Evolutionary conservation across 2,888 invertebrate species (phyloP), one percentile per base, ranked within the genome.

Genomic region (Coremacera marginata): DNA sequence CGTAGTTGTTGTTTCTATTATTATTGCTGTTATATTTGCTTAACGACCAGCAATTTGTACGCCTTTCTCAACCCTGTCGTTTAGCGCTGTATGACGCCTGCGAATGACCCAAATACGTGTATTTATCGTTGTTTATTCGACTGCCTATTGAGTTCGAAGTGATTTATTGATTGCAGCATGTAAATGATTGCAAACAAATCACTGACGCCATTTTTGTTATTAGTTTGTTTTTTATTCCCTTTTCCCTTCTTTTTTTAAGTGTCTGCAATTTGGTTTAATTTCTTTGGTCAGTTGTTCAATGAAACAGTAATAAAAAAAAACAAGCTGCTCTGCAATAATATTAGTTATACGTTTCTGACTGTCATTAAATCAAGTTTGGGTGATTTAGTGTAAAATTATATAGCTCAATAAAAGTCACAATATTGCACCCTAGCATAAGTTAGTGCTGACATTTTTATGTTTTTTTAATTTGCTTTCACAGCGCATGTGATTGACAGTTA

Each of bases 141-240:
- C 34, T 34, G 19, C 22, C 19, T 67, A 44, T 37, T 37, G 67
- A 67, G 34, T 34, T 37, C 72, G 22, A 63, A 63, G 51, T 73
- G 73, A 73, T 73, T 73, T 73, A 73, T 73, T 52, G 73, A 62
- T 73, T 67, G 67, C 67, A 37, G 67, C 19, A 67, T 67, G 67
- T 67, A 67, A 67, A 67, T 37, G 67, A 67, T 67, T 63, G 73
- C 73, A 63, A 73, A 65, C 73, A 73, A 73, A 73, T 73, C 73
- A 51, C 31, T 19, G 22, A 63, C n/a, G 51, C 63, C 52, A 73
- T 27, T 62, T 63, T 73, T 62, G 57, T 72, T 62, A 27, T 63
- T 34, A 27, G 63, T 63, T 63, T 31, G 31, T 22, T 55, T 55
- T 22, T 55, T 7, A 5, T 1, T 5, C 55, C 22, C 11, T 22